Base-by-base conservation (phyloP, 2,888 invertebrate species). In the Aleiodes testaceus region DNA sequence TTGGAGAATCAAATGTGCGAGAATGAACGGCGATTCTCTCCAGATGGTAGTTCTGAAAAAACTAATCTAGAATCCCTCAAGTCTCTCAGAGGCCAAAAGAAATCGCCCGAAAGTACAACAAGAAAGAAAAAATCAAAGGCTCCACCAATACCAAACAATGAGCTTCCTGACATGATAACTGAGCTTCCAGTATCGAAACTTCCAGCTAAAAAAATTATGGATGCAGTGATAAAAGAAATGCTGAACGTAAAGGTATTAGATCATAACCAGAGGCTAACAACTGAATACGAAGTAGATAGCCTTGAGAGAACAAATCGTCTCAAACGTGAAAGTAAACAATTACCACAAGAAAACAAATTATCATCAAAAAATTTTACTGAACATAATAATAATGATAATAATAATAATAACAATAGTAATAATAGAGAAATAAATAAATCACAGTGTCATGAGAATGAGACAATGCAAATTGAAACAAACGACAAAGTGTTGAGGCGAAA, bases 221-320 rank as follows among this genome's bases (percentile, higher is more conserved):
- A 88, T 70, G 88, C 87, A 0, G 88, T 88, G 5, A 88, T 88
- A 66, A 85, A 87, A 30, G 88, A 88, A 74, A 84, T 88, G 80
- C 86, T 87, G 0, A 84, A 82, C 4, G 82, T 81, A 0, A 87
- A 87, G 63, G 83, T 82, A 0, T 71, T 84, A 18, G 84, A 85
- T 4, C 78, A 81, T 63, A 75, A 75, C 18, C 74, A 75, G 3
- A 70, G 69, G 14, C 14, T 78, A 0, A 26, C 70, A 0, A 77
- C 77, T 7, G 53, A 75, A 0, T 87, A 86, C 73, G 87, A 87
- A 66, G 83, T 85, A 3, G 87, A 87, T 69, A 87, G 87, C 71
- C 74, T 87, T 14, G 87, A 87, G 44, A 80, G 86, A 65, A 78
- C 82, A 0, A 86, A 83, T 42, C 73, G 77, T 26, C 61, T 26